Conservation (phyloP, 2,888 invertebrate species). For the Rotaria macrura region DNA sequence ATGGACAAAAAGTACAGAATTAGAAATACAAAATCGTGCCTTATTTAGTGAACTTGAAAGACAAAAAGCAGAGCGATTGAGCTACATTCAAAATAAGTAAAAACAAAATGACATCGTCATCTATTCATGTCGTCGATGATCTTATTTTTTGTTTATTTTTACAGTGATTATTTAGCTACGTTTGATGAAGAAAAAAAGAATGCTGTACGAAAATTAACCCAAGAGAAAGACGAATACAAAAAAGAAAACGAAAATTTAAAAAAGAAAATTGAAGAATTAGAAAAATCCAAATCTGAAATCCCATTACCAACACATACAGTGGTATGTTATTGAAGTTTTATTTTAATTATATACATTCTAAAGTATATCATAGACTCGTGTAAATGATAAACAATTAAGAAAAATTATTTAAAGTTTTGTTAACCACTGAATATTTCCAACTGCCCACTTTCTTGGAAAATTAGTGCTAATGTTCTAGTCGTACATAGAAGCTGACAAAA, state of each 20-base stretch:
- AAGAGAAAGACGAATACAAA: not conserved
- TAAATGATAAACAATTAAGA: too few species aligned
- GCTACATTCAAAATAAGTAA: not conserved
- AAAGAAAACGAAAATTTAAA: not conserved
- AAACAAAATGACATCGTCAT: not conserved
- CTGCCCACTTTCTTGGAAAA: too few species aligned
- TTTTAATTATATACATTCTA: too few species aligned
- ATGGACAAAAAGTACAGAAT: not conserved
- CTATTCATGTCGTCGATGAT: not conserved
- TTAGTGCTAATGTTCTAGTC: too few species aligned
- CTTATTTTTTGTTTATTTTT: not conserved
- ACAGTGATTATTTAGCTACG: not conserved
- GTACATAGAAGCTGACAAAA: too few species aligned
- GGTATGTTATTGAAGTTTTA: not conserved
- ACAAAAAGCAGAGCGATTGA: not conserved
- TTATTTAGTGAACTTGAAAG: not conserved
- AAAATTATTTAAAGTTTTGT: too few species aligned
- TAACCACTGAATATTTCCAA: too few species aligned
- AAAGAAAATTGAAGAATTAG: not conserved
- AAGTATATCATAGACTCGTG: too few species aligned
- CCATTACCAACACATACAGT: not conserved
- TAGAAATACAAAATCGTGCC: not conserved
- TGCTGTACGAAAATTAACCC: not conserved
- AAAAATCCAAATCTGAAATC: not conserved
- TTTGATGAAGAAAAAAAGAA: not conserved